phyloP scores from a whole-genome alignment of 2,113 vertebrate genomes.

The Microcebus murinus region DNA sequence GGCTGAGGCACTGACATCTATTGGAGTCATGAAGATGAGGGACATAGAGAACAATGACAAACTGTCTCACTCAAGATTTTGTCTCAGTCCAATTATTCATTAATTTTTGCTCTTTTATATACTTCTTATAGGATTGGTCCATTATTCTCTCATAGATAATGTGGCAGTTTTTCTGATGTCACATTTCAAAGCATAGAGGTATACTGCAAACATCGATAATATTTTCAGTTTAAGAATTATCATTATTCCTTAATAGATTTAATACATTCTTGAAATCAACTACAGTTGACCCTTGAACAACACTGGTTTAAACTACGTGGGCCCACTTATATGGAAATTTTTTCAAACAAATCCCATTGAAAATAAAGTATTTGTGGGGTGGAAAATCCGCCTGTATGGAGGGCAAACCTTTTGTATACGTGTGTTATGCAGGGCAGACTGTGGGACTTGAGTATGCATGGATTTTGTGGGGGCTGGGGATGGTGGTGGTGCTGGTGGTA shows the following conservation, averaged over 20 bases:
- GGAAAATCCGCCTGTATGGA: too few relatives aligned
- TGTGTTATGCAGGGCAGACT: too few relatives aligned
- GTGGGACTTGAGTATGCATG: too few relatives aligned
- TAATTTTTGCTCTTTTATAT: background rate
- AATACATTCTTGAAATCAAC: background rate
- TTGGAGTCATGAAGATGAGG: background rate
- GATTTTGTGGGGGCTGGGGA: too few relatives aligned
- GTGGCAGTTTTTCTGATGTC: background rate
- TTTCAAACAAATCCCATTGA: too few relatives aligned
- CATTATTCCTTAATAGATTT: background rate
- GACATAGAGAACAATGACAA: background rate
- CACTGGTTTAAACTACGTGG: too few relatives aligned
- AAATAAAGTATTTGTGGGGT: too few relatives aligned
- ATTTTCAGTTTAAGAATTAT: conserved; percentile 15
- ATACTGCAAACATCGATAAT: background rate
- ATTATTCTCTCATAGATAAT: background rate
- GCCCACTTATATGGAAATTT: too few relatives aligned
- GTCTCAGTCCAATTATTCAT: background rate
- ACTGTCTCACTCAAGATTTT: background rate
- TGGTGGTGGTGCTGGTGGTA: too few relatives aligned
- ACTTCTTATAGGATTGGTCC: background rate
- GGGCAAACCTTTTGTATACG: too few relatives aligned
- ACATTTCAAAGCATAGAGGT: background rate
- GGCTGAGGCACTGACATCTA: background rate
- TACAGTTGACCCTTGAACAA: too few relatives aligned